Percentiles rank a stretch among this genome's conserved stretches.
These are phyloP conservation scores for Gavialis gangeticus DNA, from an alignment of 2,113 vertebrate genomes.

Conservation along the genomic window DNA sequence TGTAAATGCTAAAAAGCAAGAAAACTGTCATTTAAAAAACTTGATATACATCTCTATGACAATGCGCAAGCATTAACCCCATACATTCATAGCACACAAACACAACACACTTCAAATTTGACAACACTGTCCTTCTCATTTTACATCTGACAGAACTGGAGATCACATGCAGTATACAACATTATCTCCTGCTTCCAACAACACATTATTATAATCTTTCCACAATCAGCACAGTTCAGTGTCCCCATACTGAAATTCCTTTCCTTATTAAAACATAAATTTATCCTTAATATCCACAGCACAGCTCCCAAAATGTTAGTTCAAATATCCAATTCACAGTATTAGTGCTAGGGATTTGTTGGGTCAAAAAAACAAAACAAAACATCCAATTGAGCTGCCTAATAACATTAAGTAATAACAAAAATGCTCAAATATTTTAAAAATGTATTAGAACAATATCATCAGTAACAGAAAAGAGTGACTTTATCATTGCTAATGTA, in stretches of 20 bases:
- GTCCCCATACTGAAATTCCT: not conserved
- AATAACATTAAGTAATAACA: too few species aligned
- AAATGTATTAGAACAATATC: too few species aligned
- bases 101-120: rapidly evolving
- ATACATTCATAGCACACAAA: not conserved
- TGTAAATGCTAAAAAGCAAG: not conserved
- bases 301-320: not conserved
- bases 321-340: too few species aligned
- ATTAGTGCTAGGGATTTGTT: too few species aligned
- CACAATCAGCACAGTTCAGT: not conserved
- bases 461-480: too few species aligned
- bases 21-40: not conserved
- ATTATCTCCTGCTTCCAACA: not conserved
- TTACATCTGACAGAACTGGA: not conserved
- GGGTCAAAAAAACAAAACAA: too few species aligned
- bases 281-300: rapidly evolving
- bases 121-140: not conserved
- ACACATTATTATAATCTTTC: not conserved
- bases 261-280: not conserved
- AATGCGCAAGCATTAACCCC: not conserved
- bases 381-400: too few species aligned
- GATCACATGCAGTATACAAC: rapidly evolving
- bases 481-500: too few species aligned
- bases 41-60: rapidly evolving
- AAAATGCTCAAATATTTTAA: too few species aligned